A percentile compares a stretch with the other conserved stretches of the same genome.
Conservation (phyloP, 2,113 vertebrate species). For the Crotophaga sulcirostris region DNA sequence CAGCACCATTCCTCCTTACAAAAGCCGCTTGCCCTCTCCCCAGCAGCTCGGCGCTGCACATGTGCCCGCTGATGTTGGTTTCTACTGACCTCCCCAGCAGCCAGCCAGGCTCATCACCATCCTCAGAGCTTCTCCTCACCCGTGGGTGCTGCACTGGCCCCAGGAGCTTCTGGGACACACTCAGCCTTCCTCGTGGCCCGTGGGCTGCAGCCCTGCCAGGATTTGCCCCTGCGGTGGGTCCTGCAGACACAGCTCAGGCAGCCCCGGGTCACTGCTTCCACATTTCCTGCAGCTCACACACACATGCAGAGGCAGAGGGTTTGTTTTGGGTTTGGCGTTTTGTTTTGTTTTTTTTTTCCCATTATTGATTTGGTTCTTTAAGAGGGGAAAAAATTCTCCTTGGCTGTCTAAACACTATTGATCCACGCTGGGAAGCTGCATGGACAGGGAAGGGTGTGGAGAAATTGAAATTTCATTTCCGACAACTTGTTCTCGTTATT, state of each 20-base stretch:
- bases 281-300: slow-evolving; percentile 85
- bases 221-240: rapidly evolving
- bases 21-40: no score
- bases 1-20: not conserved
- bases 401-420: slow-evolving; percentile 94
- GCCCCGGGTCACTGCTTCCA: slow-evolving; percentile 56
- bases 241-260: rapidly evolving
- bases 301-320: slow-evolving; percentile 77
- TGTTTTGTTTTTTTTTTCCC: slow-evolving; percentile 27
- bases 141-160: rapidly evolving
- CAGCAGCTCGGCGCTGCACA: rapidly evolving
- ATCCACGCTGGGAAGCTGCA: slow-evolving; percentile 83
- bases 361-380: slow-evolving; percentile 89
- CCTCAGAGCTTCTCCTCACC: not conserved
- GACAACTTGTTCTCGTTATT: slow-evolving; percentile 91
- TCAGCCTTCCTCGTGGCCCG: not conserved
- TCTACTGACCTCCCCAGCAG: rapidly evolving
- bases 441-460: slow-evolving; percentile 86
- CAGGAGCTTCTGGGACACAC: not conserved
- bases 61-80: not conserved
- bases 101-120: not conserved
- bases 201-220: not conserved
- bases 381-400: slow-evolving; percentile 81
- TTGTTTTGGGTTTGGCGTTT: not conserved
- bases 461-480: slow-evolving; percentile 93